Percentiles rank a stretch among this genome's conserved stretches.
Conservation (phyloP, 2,113 vertebrate species). For the Loxodonta africana region DNA sequence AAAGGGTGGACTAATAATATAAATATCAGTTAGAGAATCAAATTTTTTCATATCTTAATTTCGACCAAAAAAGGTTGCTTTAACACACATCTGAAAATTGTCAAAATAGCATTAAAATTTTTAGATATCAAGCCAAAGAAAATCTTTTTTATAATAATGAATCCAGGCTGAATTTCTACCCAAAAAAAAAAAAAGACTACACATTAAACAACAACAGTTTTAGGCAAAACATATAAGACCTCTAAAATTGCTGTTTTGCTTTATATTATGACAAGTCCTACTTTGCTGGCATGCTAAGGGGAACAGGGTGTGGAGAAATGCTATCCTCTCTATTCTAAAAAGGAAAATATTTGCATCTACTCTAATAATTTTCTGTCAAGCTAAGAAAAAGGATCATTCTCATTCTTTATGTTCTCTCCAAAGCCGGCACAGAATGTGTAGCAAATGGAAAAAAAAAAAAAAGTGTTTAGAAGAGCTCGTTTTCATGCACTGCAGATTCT, state of each 20-base stretch:
- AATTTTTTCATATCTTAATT: slow-evolving; percentile 54
- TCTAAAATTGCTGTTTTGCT: slow-evolving; percentile 1
- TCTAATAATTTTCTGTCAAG: slow-evolving; percentile 54
- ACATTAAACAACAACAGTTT: slow-evolving; percentile 55
- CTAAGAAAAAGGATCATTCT: slow-evolving; percentile 61
- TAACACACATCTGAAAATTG: background rate
- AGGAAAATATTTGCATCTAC: slow-evolving; percentile 66
- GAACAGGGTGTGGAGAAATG: background rate
- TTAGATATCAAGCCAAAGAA: slow-evolving; percentile 11
- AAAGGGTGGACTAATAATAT: background rate
- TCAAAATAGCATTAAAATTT: slow-evolving; percentile 30
- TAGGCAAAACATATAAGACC: slow-evolving; percentile 39
- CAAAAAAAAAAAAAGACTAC: slow-evolving; percentile 36
- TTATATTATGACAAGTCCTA: background rate
- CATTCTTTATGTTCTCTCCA: slow-evolving; percentile 67
- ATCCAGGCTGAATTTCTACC: background rate
- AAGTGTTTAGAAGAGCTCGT: slow-evolving; percentile 78
- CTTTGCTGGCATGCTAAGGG: slow-evolving; percentile 39
- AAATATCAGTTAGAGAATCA: slow-evolving; percentile 14
- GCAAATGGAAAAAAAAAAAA: slow-evolving; percentile 62
- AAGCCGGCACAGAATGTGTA: slow-evolving; percentile 42
- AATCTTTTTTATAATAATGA: slow-evolving; percentile 27
- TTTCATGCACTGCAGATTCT: slow-evolving; percentile 83
- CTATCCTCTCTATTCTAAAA: background rate
- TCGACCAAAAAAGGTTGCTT: slow-evolving; percentile 11